Evolutionary conservation across 2,888 invertebrate species (phyloP), one percentile per base, ranked within the genome.

Genomic region (Netelia virgata): DNA sequence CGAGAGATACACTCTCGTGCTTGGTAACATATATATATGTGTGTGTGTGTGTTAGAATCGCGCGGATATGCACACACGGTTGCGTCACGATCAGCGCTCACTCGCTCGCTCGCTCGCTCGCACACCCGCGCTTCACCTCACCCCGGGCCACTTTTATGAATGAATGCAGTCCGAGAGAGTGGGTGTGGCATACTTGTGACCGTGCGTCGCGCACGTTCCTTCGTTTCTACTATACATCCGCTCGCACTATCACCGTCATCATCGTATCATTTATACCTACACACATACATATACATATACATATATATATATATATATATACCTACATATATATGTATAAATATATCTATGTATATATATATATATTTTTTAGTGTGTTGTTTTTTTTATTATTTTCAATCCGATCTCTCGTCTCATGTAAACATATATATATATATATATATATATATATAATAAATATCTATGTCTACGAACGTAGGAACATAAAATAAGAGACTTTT

Each of bases 101-200:
- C 36, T 64, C 53, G 14, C 28, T 64, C 41, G 10, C 36, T 64
- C 53, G 14, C 28, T 76, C 55, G 28, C 36, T 43, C 47, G 68
- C 72, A 68, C 72, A 64, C 73, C 68, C 75, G 41, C 66, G 11
- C 47, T 11, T 3, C 36, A 36, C 36, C 8, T 50, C 74, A 43
- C 74, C 57, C 87, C 86, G 87, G 88, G 87, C 90, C 86, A 91
- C 91, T 91, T 91, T 91, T 91, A 91, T 91, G 91, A 91, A 91
- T 91, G 91, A 90, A 91, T 91, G 91, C 89, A 90, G 90, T 89
- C 89, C 90, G 90, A 87, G 90, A 90, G 91, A 91, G 90, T 91
- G 91, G 90, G 91, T 86, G 81, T 88, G 88, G 88, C 87, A 88
- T 89, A 85, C 87, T 86, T 89, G 88, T 88, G 89, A 88, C 88